Evolutionary conservation across 2,113 vertebrate species (phyloP).

Genomic region (Bettongia penicillata): DNA sequence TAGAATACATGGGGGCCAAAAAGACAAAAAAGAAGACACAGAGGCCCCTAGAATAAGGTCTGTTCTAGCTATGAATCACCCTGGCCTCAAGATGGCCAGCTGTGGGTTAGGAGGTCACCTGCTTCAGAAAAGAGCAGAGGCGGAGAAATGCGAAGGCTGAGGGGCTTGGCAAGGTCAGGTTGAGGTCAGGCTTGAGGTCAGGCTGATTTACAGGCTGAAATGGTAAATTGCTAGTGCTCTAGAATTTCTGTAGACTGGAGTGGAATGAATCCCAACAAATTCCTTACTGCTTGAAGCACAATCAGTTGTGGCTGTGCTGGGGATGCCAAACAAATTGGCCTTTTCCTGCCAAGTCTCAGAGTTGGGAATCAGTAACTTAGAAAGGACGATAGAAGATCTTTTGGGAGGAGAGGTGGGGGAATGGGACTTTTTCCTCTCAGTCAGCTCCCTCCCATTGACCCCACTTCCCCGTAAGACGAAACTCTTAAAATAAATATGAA

Average conservation of each 20-base stretch:
- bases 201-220: constrained; percentile 76
- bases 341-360: constrained; percentile 45
- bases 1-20: background rate
- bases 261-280: constrained; percentile 76
- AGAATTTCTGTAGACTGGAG: constrained; percentile 69
- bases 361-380: background rate
- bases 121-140: constrained; percentile 63
- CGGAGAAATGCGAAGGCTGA: constrained; percentile 57
- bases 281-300: constrained; percentile 69
- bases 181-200: constrained; percentile 78
- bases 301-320: constrained; percentile 59
- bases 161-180: constrained; percentile 77
- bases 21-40: background rate
- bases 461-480: background rate
- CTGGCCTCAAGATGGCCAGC: constrained; percentile 55
- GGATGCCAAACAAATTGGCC: constrained; percentile 33
- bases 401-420: background rate
- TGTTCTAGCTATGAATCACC: constrained; percentile 33
- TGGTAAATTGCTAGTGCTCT: constrained; percentile 77
- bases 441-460: background rate
- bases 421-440: background rate
- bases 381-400: background rate
- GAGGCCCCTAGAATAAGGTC: constrained; percentile 48
- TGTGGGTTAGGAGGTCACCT: constrained; percentile 73
- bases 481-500: background rate